phyloP scores from a whole-genome alignment of 2,113 vertebrate species.

The Xenopus laevis region DNA sequence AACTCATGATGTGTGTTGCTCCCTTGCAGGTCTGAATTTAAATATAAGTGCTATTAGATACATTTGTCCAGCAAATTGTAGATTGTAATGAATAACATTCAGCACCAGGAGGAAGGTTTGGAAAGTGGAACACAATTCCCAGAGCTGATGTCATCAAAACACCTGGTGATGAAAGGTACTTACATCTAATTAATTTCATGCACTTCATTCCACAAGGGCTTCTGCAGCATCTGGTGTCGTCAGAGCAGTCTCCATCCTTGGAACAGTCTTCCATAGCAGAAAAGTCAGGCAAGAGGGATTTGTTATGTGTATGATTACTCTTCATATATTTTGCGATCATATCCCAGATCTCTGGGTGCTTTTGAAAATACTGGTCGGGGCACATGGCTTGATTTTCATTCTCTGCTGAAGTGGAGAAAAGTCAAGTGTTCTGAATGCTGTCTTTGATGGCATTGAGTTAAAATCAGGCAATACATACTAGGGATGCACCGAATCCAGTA shows the following conservation, averaged over 20 bases:
- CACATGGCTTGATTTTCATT: conserved; percentile 6
- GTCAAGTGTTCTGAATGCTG: too few relatives aligned
- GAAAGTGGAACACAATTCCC: neutral
- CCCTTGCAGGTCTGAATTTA: too few relatives aligned
- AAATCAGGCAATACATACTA: too few relatives aligned
- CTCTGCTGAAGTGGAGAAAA: too few relatives aligned
- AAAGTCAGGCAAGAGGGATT: neutral
- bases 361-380: neutral
- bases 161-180: neutral
- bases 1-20: too few relatives aligned
- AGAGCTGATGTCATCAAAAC: neutral
- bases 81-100: neutral
- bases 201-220: conserved; percentile 29
- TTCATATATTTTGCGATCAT: neutral
- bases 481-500: too few relatives aligned
- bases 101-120: neutral
- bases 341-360: conserved; percentile 14
- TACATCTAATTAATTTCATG: conserved; percentile 19
- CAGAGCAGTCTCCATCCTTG: conserved; percentile 5
- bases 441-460: too few relatives aligned
- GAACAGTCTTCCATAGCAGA: neutral
- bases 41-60: too few relatives aligned
- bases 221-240: conserved; percentile 14
- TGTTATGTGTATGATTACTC: neutral
- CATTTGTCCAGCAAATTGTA: neutral